These are phyloP conservation scores for Thalpophila matura DNA, from an alignment of 2,888 invertebrate genomes.

Conservation along the genomic window DNA sequence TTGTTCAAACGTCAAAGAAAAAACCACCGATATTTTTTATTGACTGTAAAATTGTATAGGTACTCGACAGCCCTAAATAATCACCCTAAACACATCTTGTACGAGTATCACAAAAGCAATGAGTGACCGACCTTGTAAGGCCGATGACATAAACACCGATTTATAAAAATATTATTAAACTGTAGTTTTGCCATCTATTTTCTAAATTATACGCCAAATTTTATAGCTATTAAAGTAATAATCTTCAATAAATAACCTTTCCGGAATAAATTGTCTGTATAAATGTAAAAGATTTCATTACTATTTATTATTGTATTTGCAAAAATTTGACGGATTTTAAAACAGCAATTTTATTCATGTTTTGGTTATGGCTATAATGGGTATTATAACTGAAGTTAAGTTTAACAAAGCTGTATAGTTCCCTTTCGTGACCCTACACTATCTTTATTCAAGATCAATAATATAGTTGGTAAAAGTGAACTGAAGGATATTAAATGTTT, in stretches of 20 bases:
- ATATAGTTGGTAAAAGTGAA: slow-evolving; percentile 33
- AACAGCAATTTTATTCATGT: slow-evolving; percentile 26
- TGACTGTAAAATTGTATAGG: neutral
- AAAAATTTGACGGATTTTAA: slow-evolving; percentile 17
- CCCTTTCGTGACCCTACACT: slow-evolving; percentile 33
- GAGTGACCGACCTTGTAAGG: slow-evolving; percentile 28
- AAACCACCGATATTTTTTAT: neutral
- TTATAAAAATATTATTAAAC: slow-evolving; percentile 6
- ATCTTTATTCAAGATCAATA: slow-evolving; percentile 52
- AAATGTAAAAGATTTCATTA: slow-evolving; percentile 15
- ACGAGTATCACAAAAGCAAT: slow-evolving; percentile 17
- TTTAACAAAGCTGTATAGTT: slow-evolving; percentile 22
- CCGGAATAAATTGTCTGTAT: neutral
- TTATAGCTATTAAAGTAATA: neutral
- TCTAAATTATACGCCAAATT: slow-evolving; percentile 2
- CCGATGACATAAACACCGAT: slow-evolving; percentile 33
- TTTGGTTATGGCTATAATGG: slow-evolving; percentile 29
- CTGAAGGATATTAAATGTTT: slow-evolving; percentile 57
- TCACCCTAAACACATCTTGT: neutral
- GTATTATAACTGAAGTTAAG: slow-evolving; percentile 6
- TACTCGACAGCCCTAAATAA: slow-evolving; percentile 37
- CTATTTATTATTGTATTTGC: slow-evolving; percentile 15
- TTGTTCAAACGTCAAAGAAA: neutral
- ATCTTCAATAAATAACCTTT: slow-evolving; percentile 1
- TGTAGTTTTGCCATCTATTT: neutral